Evolutionary conservation across 1,140 invertebrate species (phyloP).

Genomic region (Brachionus sp.): DNA sequence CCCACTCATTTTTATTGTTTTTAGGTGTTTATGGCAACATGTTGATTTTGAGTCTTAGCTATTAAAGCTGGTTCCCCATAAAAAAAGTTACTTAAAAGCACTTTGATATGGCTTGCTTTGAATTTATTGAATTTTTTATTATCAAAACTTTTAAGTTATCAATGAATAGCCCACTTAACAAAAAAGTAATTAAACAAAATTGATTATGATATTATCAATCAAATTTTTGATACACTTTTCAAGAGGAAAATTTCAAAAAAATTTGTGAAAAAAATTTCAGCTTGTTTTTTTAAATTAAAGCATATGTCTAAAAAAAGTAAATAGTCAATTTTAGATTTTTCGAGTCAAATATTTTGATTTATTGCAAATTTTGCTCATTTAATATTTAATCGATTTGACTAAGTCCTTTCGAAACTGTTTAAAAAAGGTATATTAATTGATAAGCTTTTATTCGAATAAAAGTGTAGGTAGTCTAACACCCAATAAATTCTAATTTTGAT

Average conservation of each 20-base stretch:
- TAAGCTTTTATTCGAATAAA: neutral
- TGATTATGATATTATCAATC: neutral
- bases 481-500: neutral
- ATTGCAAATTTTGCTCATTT: neutral
- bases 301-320: too few relatives aligned
- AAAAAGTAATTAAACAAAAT: neutral
- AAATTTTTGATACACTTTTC: neutral
- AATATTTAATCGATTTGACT: neutral
- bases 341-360: neutral
- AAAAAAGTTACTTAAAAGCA: slow-evolving; percentile 10
- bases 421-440: neutral
- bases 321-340: too few relatives aligned
- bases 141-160: neutral
- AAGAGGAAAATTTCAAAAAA: neutral
- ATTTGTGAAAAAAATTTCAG: too few relatives aligned
- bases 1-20: slow-evolving; percentile 5
- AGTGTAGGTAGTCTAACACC: neutral
- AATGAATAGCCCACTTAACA: neutral
- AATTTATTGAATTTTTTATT: slow-evolving; percentile 19
- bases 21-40: slow-evolving; percentile 8
- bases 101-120: neutral
- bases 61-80: neutral
- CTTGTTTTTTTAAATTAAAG: too few relatives aligned
- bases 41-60: slow-evolving; percentile 13
- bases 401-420: neutral